phyloP scores from a whole-genome alignment of 1,140 invertebrate genomes.

The Macrotrachela quadricornifera region DNA sequence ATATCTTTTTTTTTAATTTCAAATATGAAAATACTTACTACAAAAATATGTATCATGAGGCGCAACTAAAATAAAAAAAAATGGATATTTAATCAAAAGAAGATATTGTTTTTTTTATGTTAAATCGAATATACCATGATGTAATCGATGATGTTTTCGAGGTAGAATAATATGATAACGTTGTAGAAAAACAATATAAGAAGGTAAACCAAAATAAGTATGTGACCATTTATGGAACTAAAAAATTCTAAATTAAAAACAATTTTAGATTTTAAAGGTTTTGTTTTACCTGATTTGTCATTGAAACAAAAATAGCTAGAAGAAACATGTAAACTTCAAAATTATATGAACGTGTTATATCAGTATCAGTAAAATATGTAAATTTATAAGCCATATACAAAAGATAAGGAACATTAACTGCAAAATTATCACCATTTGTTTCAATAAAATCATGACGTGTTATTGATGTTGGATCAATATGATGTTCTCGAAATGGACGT shows the following conservation, averaged over 20 bases:
- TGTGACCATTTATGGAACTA: constrained; percentile 99
- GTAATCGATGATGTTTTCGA: constrained; percentile 75
- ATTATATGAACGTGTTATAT: constrained; percentile 49
- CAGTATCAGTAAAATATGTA: constrained; percentile 40
- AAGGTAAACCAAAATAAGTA: constrained; percentile 78
- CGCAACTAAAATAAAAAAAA: constrained; percentile 42
- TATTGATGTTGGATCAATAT: constrained; percentile 92
- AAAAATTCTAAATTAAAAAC: constrained; percentile 16
- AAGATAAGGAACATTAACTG: constrained; percentile 62
- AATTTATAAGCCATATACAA: constrained; percentile 60
- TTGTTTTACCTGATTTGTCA: constrained; percentile 74
- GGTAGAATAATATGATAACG: constrained; percentile 74
- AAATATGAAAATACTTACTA: constrained; percentile 10
- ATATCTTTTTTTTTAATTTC: too few species aligned
- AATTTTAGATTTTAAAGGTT: constrained; percentile 16
- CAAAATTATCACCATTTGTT: constrained; percentile 97
- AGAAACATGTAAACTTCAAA: constrained; percentile 69
- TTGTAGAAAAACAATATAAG: constrained; percentile 69
- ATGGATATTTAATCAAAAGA: too few species aligned
- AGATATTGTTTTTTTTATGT: too few species aligned
- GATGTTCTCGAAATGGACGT: constrained; percentile 87
- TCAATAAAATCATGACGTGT: constrained; percentile 94
- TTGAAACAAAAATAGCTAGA: constrained; percentile 68
- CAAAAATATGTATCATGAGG: constrained; percentile 93
- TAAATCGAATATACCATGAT: constrained; percentile 43